phyloP scores from a whole-genome alignment of 2,888 invertebrate genomes.

The Phytoseiulus persimilis region DNA sequence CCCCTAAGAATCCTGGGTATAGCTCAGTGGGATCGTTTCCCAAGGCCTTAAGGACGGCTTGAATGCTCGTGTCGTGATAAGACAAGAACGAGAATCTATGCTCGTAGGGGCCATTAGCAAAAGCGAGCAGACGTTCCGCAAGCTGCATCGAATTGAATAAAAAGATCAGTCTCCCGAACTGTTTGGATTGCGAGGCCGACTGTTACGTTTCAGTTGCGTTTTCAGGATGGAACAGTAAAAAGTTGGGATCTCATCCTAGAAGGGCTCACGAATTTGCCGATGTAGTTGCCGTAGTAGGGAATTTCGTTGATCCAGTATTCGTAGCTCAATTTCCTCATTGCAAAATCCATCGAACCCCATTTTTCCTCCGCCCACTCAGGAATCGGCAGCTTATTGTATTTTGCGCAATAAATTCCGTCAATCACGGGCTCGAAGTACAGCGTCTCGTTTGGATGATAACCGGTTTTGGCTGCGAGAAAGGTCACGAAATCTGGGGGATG shows the following conservation, averaged over 20 bases:
- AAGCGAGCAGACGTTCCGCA: background rate
- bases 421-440: background rate
- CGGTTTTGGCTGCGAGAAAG: background rate
- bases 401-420: background rate
- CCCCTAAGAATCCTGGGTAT: background rate
- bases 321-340: constrained; percentile 7
- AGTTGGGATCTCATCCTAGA: too few relatives aligned
- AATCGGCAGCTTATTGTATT: background rate
- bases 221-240: too few relatives aligned
- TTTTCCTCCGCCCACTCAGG: background rate
- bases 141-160: background rate
- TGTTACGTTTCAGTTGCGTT: too few relatives aligned
- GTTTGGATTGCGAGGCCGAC: too few relatives aligned
- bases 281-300: background rate
- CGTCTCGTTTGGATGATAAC: background rate
- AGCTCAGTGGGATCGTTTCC: background rate
- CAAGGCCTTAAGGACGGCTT: constrained; percentile 7
- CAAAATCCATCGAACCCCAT: background rate
- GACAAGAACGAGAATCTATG: constrained; percentile 6
- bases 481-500: background rate
- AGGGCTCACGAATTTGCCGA: background rate
- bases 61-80: constrained; percentile 17
- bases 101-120: background rate
- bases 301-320: constrained; percentile 21
- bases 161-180: background rate